Percentiles rank a stretch among this genome's conserved stretches.
Conservation (phyloP, 2,113 vertebrate genomes). For the Tapirus terrestris region DNA sequence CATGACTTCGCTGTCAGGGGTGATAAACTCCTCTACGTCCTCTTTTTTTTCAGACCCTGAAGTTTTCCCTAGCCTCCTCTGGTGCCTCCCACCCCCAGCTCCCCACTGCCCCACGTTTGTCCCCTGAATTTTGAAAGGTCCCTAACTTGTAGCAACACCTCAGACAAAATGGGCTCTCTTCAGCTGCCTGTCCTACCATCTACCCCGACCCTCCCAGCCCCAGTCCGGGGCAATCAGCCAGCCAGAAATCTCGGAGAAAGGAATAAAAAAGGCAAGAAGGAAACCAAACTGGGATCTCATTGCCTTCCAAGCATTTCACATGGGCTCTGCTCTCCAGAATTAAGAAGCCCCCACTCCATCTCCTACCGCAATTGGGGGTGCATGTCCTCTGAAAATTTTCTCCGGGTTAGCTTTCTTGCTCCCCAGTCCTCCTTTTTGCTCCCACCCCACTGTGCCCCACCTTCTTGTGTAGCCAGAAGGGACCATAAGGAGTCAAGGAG, state of each 20-base stretch:
- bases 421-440: not conserved
- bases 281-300: not conserved
- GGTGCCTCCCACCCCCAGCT: not conserved
- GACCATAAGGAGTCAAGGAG: not conserved
- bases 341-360: not conserved
- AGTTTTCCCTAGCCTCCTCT: not conserved
- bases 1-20: not conserved
- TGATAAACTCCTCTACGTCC: not conserved
- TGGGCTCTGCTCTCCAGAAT: not conserved
- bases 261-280: not conserved
- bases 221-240: not conserved
- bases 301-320: not conserved
- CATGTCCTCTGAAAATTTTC: not conserved
- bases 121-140: not conserved
- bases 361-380: not conserved
- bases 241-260: not conserved
- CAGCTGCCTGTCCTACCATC: not conserved
- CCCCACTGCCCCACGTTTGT: not conserved
- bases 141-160: not conserved
- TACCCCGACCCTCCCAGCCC: not conserved
- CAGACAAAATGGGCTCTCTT: fast-evolving
- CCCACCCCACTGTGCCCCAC: not conserved
- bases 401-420: not conserved
- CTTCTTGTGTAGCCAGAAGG: not conserved
- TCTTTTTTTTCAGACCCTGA: not conserved